phyloP scores from a whole-genome alignment of 2,888 invertebrate species.

The Napeogenes sylphis region DNA sequence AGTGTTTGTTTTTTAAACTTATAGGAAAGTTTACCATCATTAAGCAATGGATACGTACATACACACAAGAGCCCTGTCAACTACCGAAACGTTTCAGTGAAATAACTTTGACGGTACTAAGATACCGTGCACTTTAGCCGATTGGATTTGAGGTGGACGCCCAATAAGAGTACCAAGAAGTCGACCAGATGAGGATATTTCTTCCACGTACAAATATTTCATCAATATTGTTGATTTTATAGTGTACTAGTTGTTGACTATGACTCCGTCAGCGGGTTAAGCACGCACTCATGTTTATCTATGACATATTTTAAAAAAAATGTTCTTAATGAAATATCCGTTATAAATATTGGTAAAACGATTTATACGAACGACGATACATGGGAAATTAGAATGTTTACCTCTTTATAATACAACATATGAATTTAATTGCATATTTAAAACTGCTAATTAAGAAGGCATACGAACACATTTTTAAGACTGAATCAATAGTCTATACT shows the following conservation, averaged over 20 bases:
- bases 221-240: neutral
- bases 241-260: neutral
- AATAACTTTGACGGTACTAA: constrained; percentile 53
- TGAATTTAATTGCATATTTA: too few relatives aligned
- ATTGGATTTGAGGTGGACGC: constrained; percentile 67
- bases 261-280: neutral
- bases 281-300: too few relatives aligned
- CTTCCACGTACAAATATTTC: constrained; percentile 2
- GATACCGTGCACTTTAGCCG: constrained; percentile 65
- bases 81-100: constrained; percentile 67
- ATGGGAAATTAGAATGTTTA: too few relatives aligned
- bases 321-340: too few relatives aligned
- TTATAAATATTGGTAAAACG: too few relatives aligned
- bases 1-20: constrained; percentile 1
- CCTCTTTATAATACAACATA: too few relatives aligned
- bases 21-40: constrained; percentile 1
- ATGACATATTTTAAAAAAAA: too few relatives aligned
- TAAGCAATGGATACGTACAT: constrained; percentile 15
- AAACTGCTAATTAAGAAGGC: too few relatives aligned
- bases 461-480: too few relatives aligned
- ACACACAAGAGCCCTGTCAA: constrained; percentile 48
- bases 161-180: constrained; percentile 43
- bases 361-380: too few relatives aligned
- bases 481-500: too few relatives aligned
- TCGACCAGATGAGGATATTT: constrained; percentile 6